Evolutionary conservation across 2,888 invertebrate species (phyloP), one percentile per base, ranked within the genome.

Genomic region (Metopia argyrocephala): DNA sequence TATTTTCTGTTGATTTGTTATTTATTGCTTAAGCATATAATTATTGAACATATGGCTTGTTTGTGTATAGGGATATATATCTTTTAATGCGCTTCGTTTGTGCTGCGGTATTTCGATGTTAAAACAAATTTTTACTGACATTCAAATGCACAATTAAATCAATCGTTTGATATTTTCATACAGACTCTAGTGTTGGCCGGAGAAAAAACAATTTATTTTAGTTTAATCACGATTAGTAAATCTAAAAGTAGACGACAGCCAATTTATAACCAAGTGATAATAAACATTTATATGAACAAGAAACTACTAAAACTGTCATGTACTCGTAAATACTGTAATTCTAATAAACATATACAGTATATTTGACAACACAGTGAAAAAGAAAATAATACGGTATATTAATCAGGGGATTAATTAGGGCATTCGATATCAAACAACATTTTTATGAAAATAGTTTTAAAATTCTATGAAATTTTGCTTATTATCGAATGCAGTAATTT

Each of bases 191-290:
- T 65, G 28, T 25, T 73, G 45, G 62, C 57, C 50, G 38, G 38
- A 1, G 15, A 12, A 18, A 38, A 70, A 70, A 69, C 52, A 74
- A 61, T 23, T 64, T 59, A 76, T 78, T 78, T 56, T 25, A 75
- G 57, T 81, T 61, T 74, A 66, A 81, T 75, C 74, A 78, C 74
- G 78, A 74, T 66, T 70, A 38, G 50, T 28, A 20, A 46, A 31
- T 21, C 31, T 54, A 54, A 59, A 78, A 81, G 66, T 70, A 81
- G 70, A 78, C 71, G 54, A 64, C 74, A 70, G 52, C 46, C 27
- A 27, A 52, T 76, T 70, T 59, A 57, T 65, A 52, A 31, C 50
- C 31, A 56, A 66, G 66, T 59, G 65, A 46, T 57, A 59, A 65
- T 56, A 68, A 68, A 61, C 54, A 48, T 50, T 52, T 54, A 61